phyloP scores from a whole-genome alignment of 2,888 invertebrate species.

The Drosophila mayaguana region DNA sequence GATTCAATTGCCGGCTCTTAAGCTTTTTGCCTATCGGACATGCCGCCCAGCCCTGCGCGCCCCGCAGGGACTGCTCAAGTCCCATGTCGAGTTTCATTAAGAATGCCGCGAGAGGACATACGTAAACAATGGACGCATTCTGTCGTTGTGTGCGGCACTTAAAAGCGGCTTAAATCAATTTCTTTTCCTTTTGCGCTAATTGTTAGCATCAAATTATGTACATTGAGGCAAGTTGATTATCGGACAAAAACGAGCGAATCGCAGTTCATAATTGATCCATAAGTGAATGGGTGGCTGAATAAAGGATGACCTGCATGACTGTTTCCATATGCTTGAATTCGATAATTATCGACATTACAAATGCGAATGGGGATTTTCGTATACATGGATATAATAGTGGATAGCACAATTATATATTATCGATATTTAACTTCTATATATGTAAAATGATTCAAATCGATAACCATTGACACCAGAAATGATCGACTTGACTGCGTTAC shows the following conservation, averaged over 20 bases:
- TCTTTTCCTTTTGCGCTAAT: constrained; percentile 49
- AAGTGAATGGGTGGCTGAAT: neutral
- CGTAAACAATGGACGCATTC: constrained; percentile 46
- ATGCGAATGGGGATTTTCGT: neutral
- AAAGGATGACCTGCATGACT: neutral
- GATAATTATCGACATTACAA: neutral
- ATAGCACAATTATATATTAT: neutral
- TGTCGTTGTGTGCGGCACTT: constrained; percentile 25
- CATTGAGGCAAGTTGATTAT: constrained; percentile 2
- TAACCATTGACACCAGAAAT: neutral
- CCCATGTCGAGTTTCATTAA: constrained; percentile 50
- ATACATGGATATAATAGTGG: neutral
- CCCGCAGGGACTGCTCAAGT: constrained; percentile 32
- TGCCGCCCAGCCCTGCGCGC: neutral
- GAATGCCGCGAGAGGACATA: constrained; percentile 32
- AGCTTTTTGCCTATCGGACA: constrained; percentile 50
- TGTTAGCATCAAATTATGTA: constrained; percentile 48
- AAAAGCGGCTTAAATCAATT: constrained; percentile 57
- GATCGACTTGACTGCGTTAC: neutral
- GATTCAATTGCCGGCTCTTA: constrained; percentile 55
- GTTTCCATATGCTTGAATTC: too few relatives aligned
- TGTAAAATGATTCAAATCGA: neutral
- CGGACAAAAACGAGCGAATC: neutral
- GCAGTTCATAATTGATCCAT: constrained; percentile 1
- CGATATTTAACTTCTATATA: neutral